Conservation (phyloP, 2,797 vertebrate species). For the Acrocephalus scirpaceus region DNA sequence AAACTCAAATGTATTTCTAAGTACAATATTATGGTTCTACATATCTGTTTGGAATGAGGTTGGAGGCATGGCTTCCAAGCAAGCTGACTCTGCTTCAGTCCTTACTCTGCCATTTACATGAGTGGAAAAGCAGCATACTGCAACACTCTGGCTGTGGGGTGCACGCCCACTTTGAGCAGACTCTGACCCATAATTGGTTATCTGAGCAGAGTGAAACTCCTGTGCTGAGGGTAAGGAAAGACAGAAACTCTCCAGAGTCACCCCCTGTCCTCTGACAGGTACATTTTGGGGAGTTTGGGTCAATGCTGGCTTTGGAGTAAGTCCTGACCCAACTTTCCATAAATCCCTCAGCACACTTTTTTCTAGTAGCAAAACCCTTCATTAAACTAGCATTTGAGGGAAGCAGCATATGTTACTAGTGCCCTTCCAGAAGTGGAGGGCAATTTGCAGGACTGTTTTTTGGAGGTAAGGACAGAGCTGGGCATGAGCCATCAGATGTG, state of each 20-base stretch:
- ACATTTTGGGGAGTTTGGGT: not conserved
- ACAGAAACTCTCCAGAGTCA: not conserved
- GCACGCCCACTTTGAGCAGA: fast-evolving
- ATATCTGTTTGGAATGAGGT: not conserved
- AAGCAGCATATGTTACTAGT: not conserved
- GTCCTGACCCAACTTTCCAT: not conserved
- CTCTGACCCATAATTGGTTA: fast-evolving
- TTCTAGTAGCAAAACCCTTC: not conserved
- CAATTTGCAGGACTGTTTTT: not conserved
- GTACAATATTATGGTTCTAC: constrained; percentile 22
- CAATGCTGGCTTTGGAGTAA: not conserved
- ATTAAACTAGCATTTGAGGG: not conserved
- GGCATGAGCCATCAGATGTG: not conserved
- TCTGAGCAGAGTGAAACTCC: not conserved
- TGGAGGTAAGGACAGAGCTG: not conserved
- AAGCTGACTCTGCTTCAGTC: not conserved
- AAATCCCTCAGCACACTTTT: not conserved
- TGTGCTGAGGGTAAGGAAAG: not conserved
- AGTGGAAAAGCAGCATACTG: fast-evolving
- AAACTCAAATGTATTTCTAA: constrained; percentile 38
- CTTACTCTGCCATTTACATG: not conserved
- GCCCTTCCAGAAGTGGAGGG: not conserved
- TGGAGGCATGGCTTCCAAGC: not conserved
- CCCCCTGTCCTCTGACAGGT: not conserved
- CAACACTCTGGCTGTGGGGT: not conserved